Conservation (phyloP, 1,140 invertebrate genomes). For the Heliconius melpomene region DNA sequence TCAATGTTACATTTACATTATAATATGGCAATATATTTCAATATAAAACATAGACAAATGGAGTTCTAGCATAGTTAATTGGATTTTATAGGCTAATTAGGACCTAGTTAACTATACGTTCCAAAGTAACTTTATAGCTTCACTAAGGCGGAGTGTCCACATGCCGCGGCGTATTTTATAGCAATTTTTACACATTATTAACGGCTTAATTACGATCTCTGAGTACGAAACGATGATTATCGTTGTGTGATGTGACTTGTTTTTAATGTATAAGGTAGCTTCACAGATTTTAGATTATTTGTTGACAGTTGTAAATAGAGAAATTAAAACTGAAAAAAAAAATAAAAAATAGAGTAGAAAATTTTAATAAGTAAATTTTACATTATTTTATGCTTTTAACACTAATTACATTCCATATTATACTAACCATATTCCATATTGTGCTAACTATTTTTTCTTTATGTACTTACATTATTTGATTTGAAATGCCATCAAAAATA, state of each 20-base stretch:
- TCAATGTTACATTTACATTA: slow-evolving; percentile 3
- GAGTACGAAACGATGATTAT: slow-evolving; percentile 29
- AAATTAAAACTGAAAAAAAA: not conserved
- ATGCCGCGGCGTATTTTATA: slow-evolving; percentile 26
- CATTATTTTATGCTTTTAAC: no score
- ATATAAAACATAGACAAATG: slow-evolving; percentile 11
- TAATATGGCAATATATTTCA: slow-evolving; percentile 10
- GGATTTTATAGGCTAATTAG: slow-evolving; percentile 32
- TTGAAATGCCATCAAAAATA: not conserved
- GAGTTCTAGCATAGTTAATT: slow-evolving; percentile 19
- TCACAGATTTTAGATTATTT: not conserved
- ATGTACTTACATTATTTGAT: no score
- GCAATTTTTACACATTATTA: slow-evolving; percentile 36
- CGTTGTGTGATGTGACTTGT: slow-evolving; percentile 18
- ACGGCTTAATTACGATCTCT: slow-evolving; percentile 22
- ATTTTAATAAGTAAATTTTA: no score
- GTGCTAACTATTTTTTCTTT: no score
- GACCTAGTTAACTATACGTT: slow-evolving; percentile 24
- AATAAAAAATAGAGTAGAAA: not conserved
- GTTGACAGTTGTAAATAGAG: not conserved
- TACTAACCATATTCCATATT: no score
- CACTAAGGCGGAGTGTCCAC: slow-evolving; percentile 28
- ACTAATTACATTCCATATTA: no score
- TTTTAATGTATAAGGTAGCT: slow-evolving; percentile 13
- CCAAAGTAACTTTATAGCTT: slow-evolving; percentile 12